phyloP scores from a whole-genome alignment of 2,797 vertebrate genomes.

The Acanthopagrus latus region DNA sequence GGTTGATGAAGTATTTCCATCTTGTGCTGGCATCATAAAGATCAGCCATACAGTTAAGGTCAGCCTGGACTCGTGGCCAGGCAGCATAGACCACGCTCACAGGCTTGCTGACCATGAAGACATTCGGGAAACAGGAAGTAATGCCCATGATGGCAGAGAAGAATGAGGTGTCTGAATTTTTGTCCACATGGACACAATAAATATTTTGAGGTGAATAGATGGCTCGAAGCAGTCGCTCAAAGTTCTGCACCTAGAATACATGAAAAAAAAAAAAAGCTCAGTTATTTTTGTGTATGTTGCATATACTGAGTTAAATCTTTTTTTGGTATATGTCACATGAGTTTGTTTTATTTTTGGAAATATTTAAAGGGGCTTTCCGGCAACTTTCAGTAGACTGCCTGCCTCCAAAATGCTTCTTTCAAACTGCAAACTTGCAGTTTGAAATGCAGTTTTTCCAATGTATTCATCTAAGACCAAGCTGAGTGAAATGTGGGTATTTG shows the following conservation, averaged over 20 bases:
- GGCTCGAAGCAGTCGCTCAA: conserved; percentile 90
- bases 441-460: background rate
- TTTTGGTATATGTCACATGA: background rate
- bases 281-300: background rate
- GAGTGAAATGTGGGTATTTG: too few species aligned
- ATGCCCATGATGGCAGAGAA: conserved; percentile 84
- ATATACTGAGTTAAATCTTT: background rate
- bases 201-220: conserved; percentile 93
- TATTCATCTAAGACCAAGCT: background rate
- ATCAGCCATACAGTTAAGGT: conserved; percentile 95
- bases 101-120: conserved; percentile 88
- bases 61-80: conserved; percentile 92
- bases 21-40: conserved; percentile 79
- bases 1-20: conserved; percentile 94
- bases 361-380: background rate
- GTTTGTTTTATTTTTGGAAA: background rate
- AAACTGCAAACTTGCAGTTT: background rate
- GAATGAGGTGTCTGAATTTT: conserved; percentile 84
- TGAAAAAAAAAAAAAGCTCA: background rate
- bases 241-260: conserved; percentile 84
- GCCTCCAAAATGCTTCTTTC: background rate
- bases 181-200: conserved; percentile 94
- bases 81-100: conserved; percentile 89
- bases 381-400: background rate
- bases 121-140: conserved; percentile 89